Conservation (phyloP, 2,797 vertebrate genomes). For the Poeciliopsis gracilis region DNA sequence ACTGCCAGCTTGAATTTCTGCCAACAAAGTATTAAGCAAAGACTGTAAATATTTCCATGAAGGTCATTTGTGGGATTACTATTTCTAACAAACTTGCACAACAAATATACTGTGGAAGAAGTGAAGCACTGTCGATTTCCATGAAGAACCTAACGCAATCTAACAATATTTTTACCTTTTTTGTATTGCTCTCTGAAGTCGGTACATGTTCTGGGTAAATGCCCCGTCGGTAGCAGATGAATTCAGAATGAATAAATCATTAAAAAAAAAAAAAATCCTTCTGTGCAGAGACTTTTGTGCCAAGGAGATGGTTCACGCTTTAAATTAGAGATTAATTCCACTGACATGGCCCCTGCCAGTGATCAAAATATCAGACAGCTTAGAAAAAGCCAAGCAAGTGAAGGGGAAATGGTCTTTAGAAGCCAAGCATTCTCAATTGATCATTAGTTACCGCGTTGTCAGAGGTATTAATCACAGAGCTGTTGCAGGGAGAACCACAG, state of each 20-base stretch:
- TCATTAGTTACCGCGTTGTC: constrained; percentile 83
- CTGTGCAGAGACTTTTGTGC: constrained; percentile 37
- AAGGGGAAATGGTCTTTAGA: constrained; percentile 84
- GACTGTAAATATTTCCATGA: not conserved
- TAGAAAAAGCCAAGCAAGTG: constrained; percentile 82
- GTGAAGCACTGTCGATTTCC: not conserved
- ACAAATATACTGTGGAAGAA: not conserved
- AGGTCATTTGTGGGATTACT: not conserved
- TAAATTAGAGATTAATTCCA: constrained; percentile 78
- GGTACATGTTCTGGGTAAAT: constrained; percentile 10
- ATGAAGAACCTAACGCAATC: not conserved
- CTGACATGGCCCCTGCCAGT: constrained; percentile 70
- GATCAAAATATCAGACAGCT: constrained; percentile 84
- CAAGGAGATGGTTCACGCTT: constrained; percentile 65
- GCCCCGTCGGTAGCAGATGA: constrained; percentile 33
- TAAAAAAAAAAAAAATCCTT: constrained; percentile 17
- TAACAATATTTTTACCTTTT: not conserved
- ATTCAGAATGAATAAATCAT: constrained; percentile 40
- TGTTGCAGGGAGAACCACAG: constrained; percentile 55
- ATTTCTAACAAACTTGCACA: not conserved
- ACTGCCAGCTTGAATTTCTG: not conserved
- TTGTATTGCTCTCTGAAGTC: not conserved
- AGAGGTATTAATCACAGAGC: constrained; percentile 83
- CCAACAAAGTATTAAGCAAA: not conserved
- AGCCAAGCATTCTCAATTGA: constrained; percentile 81